Evolutionary conservation across 2,888 invertebrate genomes (phyloP).

Genomic region (Caenorhabditis sulstoni): DNA sequence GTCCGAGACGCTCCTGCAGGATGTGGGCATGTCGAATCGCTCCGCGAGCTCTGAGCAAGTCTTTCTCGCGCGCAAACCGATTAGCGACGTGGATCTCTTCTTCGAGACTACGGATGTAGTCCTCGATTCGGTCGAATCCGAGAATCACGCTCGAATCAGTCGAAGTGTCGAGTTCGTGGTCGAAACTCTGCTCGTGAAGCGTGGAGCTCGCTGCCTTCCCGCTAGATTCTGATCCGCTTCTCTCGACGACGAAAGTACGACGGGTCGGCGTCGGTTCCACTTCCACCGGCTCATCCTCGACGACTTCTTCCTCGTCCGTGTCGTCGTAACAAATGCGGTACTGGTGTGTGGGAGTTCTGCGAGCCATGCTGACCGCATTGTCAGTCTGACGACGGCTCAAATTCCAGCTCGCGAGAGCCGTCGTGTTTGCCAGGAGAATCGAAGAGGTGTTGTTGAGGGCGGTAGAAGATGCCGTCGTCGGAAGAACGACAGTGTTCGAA

Average conservation of each 20-base stretch:
- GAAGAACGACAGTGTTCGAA: slow-evolving; percentile 33
- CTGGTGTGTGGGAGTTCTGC: background rate
- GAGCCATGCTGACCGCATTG: background rate
- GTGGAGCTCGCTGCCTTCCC: background rate
- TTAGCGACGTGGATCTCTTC: slow-evolving; percentile 30
- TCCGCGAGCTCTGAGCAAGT: slow-evolving; percentile 13
- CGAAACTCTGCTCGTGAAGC: slow-evolving; percentile 19
- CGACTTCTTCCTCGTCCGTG: slow-evolving; percentile 43
- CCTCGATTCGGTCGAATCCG: slow-evolving; percentile 25
- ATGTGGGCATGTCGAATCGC: slow-evolving; percentile 18
- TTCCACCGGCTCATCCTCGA: background rate
- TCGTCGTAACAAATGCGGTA: slow-evolving; percentile 46
- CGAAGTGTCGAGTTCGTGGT: slow-evolving; percentile 9
- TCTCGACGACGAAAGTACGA: slow-evolving; percentile 10
- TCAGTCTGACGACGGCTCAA: slow-evolving; percentile 31
- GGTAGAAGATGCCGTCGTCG: background rate
- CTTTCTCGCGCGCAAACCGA: slow-evolving; percentile 19
- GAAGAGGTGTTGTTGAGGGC: slow-evolving; percentile 39
- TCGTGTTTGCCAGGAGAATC: slow-evolving; percentile 22
- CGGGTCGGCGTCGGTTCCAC: slow-evolving; percentile 5
- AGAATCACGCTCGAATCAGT: slow-evolving; percentile 25
- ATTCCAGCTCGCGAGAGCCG: slow-evolving; percentile 24
- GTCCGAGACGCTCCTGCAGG: slow-evolving; percentile 30
- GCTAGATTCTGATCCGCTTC: slow-evolving; percentile 1
- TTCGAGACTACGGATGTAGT: slow-evolving; percentile 28